A percentile compares a stretch with the other conserved stretches of the same genome.
Evolutionary conservation across 2,113 vertebrate genomes (phyloP).

Genomic region (Hydrochoerus hydrochaeris): DNA sequence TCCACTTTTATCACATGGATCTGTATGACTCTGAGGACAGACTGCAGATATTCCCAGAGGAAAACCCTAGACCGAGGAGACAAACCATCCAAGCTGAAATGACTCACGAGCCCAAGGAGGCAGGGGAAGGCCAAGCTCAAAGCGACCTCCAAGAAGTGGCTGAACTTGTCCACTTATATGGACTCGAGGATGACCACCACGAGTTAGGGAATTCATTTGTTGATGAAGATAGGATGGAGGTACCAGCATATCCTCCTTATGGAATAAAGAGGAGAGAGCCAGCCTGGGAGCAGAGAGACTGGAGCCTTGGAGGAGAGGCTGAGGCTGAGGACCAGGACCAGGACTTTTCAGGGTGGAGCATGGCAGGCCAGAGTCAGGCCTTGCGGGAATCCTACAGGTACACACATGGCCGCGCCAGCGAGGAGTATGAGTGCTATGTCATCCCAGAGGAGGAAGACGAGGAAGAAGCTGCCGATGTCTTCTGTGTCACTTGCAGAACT

Average conservation of each 20-base stretch:
- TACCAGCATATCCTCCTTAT: constrained; percentile 41
- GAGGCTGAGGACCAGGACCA: constrained; percentile 56
- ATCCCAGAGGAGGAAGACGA: constrained; percentile 79
- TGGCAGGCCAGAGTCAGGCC: constrained; percentile 63
- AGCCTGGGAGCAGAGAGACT: constrained; percentile 50
- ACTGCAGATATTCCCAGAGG: constrained; percentile 88
- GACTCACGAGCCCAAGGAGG: constrained; percentile 13
- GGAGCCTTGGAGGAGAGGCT: constrained; percentile 14
- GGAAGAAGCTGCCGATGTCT: constrained; percentile 82
- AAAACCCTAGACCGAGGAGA: constrained; percentile 70
- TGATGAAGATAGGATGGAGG: constrained; percentile 59
- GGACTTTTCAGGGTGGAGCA: not conserved
- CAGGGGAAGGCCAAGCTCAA: not conserved
- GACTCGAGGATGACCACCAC: constrained; percentile 85
- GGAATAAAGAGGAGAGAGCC: constrained; percentile 53
- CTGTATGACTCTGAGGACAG: constrained; percentile 88
- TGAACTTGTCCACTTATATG: constrained; percentile 83
- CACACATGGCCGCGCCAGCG: constrained; percentile 66
- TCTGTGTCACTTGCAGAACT: constrained; percentile 87
- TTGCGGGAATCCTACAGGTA: constrained; percentile 73
- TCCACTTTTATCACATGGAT: constrained; percentile 87
- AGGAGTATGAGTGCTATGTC: constrained; percentile 71
- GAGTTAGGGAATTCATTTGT: constrained; percentile 81
- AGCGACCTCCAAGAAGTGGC: constrained; percentile 81
- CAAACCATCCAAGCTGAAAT: constrained; percentile 51